Evolutionary conservation across 2,113 vertebrate species (phyloP).

Genomic region (Cranoglanis bouderius): DNA sequence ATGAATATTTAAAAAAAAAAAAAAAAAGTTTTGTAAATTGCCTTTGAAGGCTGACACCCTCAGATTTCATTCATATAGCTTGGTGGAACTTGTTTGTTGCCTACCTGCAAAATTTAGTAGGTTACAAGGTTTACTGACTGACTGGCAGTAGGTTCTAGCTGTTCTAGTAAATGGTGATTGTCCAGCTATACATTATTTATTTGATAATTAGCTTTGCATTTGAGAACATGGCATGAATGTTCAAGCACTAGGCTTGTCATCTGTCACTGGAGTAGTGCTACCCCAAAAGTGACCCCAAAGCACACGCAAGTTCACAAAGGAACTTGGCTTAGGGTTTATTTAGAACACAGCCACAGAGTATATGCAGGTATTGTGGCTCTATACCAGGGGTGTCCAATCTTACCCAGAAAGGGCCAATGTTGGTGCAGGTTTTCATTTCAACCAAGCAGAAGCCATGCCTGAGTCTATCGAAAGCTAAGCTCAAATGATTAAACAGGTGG

Average conservation of each 20-base stretch:
- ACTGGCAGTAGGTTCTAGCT: neutral
- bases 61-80: neutral
- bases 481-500: too few species aligned
- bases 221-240: too few species aligned
- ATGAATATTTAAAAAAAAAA: neutral
- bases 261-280: neutral
- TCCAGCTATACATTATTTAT: conserved; percentile 20
- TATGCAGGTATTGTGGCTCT: neutral
- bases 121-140: neutral
- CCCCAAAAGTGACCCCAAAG: neutral
- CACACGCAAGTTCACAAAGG: neutral
- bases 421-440: too few species aligned
- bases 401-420: too few species aligned
- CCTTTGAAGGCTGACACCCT: neutral
- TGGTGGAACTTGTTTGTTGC: neutral
- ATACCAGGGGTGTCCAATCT: neutral
- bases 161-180: neutral
- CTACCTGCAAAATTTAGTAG: neutral
- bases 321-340: neutral
- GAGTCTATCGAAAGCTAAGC: too few species aligned
- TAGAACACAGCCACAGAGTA: neutral
- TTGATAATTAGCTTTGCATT: conserved; percentile 17
- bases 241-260: neutral
- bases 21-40: neutral
- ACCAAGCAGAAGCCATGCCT: too few species aligned